A percentile compares a stretch with the other conserved stretches of the same genome.
Evolutionary conservation across 2,113 vertebrate species (phyloP).

Genomic region (Spizaetus ornatus): DNA sequence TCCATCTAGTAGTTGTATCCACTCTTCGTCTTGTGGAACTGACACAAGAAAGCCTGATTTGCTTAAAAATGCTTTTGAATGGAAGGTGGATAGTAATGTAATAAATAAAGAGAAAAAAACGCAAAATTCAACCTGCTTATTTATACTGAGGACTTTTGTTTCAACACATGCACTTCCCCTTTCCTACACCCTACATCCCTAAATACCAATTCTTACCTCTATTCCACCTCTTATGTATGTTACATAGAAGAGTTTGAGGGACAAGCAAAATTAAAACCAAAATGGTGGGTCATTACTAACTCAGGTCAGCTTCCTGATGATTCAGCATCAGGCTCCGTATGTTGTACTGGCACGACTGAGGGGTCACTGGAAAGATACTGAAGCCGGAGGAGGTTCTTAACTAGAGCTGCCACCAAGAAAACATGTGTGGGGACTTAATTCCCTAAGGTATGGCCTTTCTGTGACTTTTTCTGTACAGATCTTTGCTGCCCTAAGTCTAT

Average conservation of each 20-base stretch:
- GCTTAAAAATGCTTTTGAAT: background rate
- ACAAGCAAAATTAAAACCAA: background rate
- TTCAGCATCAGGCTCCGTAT: background rate
- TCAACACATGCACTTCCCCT: background rate
- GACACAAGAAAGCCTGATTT: background rate
- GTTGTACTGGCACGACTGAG: background rate
- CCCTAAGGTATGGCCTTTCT: background rate
- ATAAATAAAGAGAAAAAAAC: background rate
- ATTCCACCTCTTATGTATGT: background rate
- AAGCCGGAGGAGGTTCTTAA: background rate
- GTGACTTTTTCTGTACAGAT: background rate
- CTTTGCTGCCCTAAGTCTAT: background rate
- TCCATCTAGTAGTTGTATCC: background rate
- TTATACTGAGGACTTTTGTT: background rate
- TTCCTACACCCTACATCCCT: background rate
- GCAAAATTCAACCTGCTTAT: background rate
- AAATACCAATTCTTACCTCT: background rate
- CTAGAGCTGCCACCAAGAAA: background rate
- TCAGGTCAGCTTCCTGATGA: background rate
- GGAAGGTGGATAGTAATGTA: background rate
- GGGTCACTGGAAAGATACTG: background rate
- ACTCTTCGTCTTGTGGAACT: background rate
- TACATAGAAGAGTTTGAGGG: background rate
- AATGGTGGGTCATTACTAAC: background rate
- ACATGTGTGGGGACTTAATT: fast-evolving